phyloP scores from a whole-genome alignment of 2,888 invertebrate species.

The Lacanobia oleracea region DNA sequence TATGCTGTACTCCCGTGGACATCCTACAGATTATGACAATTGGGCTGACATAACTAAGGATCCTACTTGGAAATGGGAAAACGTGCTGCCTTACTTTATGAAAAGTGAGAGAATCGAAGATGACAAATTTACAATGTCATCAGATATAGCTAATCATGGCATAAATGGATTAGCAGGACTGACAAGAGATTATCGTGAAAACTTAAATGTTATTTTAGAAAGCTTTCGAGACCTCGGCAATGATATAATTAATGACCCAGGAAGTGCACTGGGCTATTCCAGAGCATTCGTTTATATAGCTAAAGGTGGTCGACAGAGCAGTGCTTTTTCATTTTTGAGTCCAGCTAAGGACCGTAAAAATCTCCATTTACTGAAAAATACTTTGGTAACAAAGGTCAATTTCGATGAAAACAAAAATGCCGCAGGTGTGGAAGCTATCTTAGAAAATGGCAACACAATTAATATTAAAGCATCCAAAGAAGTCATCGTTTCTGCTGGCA shows the following conservation, averaged over 20 bases:
- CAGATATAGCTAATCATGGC: conserved; percentile 39
- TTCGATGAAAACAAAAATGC: conserved; percentile 56
- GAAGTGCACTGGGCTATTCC: conserved; percentile 40
- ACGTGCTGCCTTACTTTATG: conserved; percentile 57
- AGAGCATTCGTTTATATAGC: conserved; percentile 11
- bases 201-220: conserved; percentile 22
- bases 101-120: conserved; percentile 49
- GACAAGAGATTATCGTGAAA: conserved; percentile 23
- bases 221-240: conserved; percentile 45
- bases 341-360: conserved; percentile 54
- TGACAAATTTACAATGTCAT: conserved; percentile 1
- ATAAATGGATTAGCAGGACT: conserved; percentile 32
- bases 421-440: conserved; percentile 48
- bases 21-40: conserved; percentile 91
- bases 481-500: conserved; percentile 90
- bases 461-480: conserved; percentile 86
- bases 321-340: conserved; percentile 31
- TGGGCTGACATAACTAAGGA: conserved; percentile 92
- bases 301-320: conserved; percentile 39
- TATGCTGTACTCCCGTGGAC: conserved; percentile 91
- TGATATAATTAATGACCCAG: conserved; percentile 43
- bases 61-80: conserved; percentile 66
- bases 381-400: conserved; percentile 59
- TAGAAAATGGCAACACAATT: conserved; percentile 33
- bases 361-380: conserved; percentile 59